phyloP scores from a whole-genome alignment of 1,140 invertebrate species.

The Diorhabda sublineata region DNA sequence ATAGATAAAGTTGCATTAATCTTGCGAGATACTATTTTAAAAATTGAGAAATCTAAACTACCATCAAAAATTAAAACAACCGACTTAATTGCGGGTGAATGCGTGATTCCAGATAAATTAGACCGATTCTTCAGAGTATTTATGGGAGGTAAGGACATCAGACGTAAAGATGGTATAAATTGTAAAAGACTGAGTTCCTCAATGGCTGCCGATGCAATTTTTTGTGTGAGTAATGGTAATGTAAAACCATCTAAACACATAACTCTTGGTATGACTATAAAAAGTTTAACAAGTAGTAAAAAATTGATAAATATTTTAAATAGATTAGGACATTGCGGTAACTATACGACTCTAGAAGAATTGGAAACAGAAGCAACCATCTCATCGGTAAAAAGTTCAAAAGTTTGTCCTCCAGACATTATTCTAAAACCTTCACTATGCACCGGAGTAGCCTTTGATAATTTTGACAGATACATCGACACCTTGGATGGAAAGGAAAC shows the following conservation, averaged over 20 bases:
- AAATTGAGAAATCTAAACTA: too few relatives aligned
- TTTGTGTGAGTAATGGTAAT: constrained; percentile 25
- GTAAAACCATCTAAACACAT: constrained; percentile 39
- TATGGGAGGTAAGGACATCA: too few relatives aligned
- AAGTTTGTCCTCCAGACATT: constrained; percentile 32
- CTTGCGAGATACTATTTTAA: too few relatives aligned
- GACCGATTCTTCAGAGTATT: too few relatives aligned
- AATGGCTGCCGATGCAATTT: constrained; percentile 27
- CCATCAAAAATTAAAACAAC: too few relatives aligned
- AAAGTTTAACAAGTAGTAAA: constrained; percentile 39
- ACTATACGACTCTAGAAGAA: constrained; percentile 31
- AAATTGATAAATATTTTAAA: constrained; percentile 32
- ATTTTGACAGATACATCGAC: constrained; percentile 41
- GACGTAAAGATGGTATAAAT: too few relatives aligned
- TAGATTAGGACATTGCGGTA: constrained; percentile 31
- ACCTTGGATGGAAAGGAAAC: constrained; percentile 43
- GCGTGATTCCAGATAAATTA: too few relatives aligned
- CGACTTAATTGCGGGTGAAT: too few relatives aligned
- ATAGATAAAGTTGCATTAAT: too few relatives aligned
- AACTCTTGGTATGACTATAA: constrained; percentile 36
- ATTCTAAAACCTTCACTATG: constrained; percentile 21
- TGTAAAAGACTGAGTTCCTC: too few relatives aligned
- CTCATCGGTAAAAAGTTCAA: constrained; percentile 19
- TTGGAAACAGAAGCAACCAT: constrained; percentile 35
- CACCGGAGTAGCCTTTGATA: constrained; percentile 40